These are phyloP conservation scores for Sebastes wilsoni DNA, from an alignment of 2,797 vertebrate genomes.

Conservation along the genomic window DNA sequence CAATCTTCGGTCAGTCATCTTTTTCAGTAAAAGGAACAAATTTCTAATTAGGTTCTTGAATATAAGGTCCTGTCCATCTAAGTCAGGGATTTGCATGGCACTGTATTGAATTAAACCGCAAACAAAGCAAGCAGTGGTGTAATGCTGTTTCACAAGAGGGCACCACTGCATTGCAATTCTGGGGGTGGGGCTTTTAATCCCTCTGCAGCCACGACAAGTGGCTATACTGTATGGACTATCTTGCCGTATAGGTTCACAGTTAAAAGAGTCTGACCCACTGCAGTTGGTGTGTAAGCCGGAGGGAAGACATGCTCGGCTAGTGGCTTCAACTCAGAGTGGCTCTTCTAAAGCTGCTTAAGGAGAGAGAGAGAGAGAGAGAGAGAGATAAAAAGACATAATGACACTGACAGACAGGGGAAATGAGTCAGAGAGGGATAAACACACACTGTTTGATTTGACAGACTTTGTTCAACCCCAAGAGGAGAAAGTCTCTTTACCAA, in stretches of 20 bases:
- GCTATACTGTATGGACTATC: constrained; percentile 7
- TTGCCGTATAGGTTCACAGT: not conserved
- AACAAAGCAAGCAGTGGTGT: not conserved
- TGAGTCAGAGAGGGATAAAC: constrained; percentile 39
- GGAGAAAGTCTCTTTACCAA: constrained; percentile 9
- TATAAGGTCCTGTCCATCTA: not conserved
- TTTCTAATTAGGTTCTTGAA: too few relatives aligned
- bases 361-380: not conserved
- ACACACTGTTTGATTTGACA: constrained; percentile 34
- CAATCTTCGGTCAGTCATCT: too few relatives aligned
- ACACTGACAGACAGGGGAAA: constrained; percentile 40
- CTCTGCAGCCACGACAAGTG: constrained; percentile 11
- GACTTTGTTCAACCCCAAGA: constrained; percentile 32
- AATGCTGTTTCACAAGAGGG: constrained; percentile 42
- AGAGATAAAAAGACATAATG: constrained; percentile 24
- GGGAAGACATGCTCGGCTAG: constrained; percentile 38
- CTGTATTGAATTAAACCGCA: not conserved
- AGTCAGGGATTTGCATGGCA: not conserved
- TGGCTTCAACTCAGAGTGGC: constrained; percentile 24
- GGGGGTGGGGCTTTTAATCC: constrained; percentile 6
- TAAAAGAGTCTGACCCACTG: constrained; percentile 40
- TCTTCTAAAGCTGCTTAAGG: constrained; percentile 52
- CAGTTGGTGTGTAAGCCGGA: constrained; percentile 40
- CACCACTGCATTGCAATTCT: constrained; percentile 30
- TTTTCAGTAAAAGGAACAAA: too few relatives aligned